These are phyloP conservation scores for Crotalus tigris DNA, from an alignment of 2,113 vertebrate species.

Conservation along the genomic window DNA sequence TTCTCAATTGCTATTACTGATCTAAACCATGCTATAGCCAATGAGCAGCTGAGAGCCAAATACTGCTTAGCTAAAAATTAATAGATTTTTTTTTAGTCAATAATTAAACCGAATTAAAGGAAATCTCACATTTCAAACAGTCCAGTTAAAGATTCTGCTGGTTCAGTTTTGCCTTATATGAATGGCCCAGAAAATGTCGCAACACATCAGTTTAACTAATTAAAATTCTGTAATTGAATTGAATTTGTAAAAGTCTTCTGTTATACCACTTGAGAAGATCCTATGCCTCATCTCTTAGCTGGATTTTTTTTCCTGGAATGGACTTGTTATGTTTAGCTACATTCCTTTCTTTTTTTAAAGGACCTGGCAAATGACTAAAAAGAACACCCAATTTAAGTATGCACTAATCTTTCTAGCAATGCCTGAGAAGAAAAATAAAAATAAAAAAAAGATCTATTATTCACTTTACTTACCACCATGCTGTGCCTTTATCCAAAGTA, in stretches of 20 bases:
- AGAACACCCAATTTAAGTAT: not conserved
- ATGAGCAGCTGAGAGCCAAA: not conserved
- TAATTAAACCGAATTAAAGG: slow-evolving; percentile 23
- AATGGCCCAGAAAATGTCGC: not conserved
- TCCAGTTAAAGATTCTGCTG: not conserved
- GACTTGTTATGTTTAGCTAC: not conserved
- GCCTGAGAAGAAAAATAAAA: not conserved
- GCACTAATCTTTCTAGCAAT: not conserved
- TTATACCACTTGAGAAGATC: not conserved
- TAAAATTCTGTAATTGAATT: not conserved
- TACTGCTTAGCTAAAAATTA: not conserved
- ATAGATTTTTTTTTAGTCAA: not conserved
- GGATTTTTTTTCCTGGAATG: not conserved
- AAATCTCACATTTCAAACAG: not conserved
- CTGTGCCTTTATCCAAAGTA: not conserved
- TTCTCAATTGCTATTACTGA: not conserved
- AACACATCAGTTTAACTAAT: not conserved
- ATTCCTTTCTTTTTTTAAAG: too few species aligned
- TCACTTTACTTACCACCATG: not conserved
- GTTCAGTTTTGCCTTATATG: not conserved
- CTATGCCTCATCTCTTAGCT: not conserved
- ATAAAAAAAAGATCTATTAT: not conserved
- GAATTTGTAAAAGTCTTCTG: not conserved
- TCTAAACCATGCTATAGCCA: not conserved
- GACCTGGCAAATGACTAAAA: not conserved